Conservation (phyloP, 2,797 vertebrate species). For the Acrossocheilus wenchowensis region DNA sequence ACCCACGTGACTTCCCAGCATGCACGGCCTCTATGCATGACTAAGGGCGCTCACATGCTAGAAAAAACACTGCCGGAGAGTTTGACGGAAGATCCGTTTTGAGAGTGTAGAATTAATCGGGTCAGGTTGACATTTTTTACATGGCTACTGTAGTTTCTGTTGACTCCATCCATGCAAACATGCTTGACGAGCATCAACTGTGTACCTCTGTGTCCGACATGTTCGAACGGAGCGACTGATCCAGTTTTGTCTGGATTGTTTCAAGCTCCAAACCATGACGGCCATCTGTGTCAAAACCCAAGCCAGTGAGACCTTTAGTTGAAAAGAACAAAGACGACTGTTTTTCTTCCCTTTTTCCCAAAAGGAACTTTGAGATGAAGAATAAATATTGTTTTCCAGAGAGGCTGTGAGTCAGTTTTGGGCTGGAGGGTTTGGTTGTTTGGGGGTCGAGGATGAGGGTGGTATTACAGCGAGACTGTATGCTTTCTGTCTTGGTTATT, state of each 20-base stretch:
- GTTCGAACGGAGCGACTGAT: background rate
- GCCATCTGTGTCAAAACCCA: conserved; percentile 15
- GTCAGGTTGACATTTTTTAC: background rate
- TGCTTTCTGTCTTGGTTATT: conserved; percentile 61
- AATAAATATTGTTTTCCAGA: conserved; percentile 61
- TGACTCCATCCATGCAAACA: background rate
- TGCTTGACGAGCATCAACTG: background rate
- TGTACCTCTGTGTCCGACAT: background rate
- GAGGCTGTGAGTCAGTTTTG: conserved; percentile 54
- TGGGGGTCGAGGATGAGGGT: conserved; percentile 13
- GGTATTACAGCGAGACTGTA: conserved; percentile 37
- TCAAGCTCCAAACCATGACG: background rate
- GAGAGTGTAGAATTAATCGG: background rate
- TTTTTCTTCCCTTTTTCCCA: conserved; percentile 13
- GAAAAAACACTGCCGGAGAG: background rate
- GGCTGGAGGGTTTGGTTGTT: conserved; percentile 13
- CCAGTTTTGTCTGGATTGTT: background rate
- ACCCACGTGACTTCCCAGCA: conserved; percentile 8
- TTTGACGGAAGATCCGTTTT: background rate
- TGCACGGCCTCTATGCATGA: background rate
- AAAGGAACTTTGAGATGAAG: conserved; percentile 50
- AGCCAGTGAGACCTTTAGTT: background rate
- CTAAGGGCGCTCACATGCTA: background rate
- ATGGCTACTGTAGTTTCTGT: background rate
- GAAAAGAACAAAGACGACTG: conserved; percentile 40